Base-by-base conservation (phyloP, 2,797 vertebrate species). In the Hypotaenidia okinawae region DNA sequence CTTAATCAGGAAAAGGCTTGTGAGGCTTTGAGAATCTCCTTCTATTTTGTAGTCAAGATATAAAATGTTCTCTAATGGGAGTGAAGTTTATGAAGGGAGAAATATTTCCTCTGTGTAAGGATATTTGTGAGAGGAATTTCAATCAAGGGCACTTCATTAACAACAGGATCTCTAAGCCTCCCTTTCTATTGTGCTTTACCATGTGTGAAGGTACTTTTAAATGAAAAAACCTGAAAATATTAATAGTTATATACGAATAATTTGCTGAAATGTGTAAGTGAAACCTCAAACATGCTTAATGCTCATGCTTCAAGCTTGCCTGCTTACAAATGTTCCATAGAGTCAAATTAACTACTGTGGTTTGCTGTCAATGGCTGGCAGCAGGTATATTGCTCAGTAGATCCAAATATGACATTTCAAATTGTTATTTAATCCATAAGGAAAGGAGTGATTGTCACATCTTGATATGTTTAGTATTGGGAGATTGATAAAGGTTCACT, bases 391-490 rank as follows among this genome's bases (percentile, higher is more conserved):
- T 92, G 77, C 91, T 93, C 87, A 45, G 66, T 61, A 82, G 57
- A 74, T 77, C 66, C 84, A 89, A 94, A 89, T 77, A 82, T 17
- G 81, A 87, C 77, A 87, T 93, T 93, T 84, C 70, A 93, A 94
- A 95, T 93, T 84, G 89, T 73, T 93, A 88, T 94, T 95, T 95
- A 94, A 92, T 92, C 85, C 67, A 59, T 89, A 91, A 76, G 62
- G 55, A 93, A 96, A 96, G 62, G 76, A 88, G 35, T 41, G 87
- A 83, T 95, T 89, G 93, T 92, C 89, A 93, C 59, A 94, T 94
- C 84, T 78, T 89, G 72, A 92, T 94, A 77, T 80, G 76, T 92
- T 95, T 95, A 93, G 57, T 89, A 87, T 72, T 59, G 37, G 70
- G 68, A 93, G 89, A 84, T 81, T 92, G 96, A 93, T 92, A 96